Percentiles rank a stretch among this genome's conserved stretches.
Conservation (phyloP, 2,113 vertebrate genomes). For the Charina bottae region DNA sequence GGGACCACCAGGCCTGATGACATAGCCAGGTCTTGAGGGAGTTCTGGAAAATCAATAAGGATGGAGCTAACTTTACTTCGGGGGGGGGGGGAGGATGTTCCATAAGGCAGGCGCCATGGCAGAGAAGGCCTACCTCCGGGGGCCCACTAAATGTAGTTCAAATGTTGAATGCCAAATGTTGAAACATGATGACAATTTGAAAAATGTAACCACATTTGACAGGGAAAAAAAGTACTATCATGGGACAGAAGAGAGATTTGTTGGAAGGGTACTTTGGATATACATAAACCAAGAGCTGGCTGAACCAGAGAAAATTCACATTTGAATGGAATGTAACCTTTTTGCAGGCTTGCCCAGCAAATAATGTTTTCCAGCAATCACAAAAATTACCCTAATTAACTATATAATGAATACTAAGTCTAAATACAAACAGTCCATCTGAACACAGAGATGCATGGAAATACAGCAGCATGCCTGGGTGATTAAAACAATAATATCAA, state of each 20-base stretch:
- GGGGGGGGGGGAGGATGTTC: too few relatives aligned
- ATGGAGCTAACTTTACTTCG: too few relatives aligned
- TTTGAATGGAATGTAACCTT: neutral
- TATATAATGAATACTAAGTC: neutral
- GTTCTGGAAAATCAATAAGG: too few relatives aligned
- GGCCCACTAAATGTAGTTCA: too few relatives aligned
- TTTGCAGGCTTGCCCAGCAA: neutral
- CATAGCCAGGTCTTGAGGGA: too few relatives aligned
- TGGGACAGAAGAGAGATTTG: neutral
- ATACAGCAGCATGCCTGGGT: neutral
- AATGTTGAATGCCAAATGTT: neutral
- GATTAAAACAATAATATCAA: neutral
- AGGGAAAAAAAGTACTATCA: neutral
- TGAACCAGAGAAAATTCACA: neutral
- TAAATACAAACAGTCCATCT: neutral
- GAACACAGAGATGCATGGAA: neutral
- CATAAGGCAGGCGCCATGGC: too few relatives aligned
- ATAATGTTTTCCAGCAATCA: neutral
- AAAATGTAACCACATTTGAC: neutral
- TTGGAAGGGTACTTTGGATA: neutral
- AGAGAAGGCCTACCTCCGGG: too few relatives aligned
- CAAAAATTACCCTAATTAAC: neutral
- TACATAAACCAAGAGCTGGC: neutral
- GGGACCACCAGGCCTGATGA: too few relatives aligned
- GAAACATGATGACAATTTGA: neutral